phyloP scores from a whole-genome alignment of 2,797 vertebrate species.

The Cryptoblepharus egeriae region DNA sequence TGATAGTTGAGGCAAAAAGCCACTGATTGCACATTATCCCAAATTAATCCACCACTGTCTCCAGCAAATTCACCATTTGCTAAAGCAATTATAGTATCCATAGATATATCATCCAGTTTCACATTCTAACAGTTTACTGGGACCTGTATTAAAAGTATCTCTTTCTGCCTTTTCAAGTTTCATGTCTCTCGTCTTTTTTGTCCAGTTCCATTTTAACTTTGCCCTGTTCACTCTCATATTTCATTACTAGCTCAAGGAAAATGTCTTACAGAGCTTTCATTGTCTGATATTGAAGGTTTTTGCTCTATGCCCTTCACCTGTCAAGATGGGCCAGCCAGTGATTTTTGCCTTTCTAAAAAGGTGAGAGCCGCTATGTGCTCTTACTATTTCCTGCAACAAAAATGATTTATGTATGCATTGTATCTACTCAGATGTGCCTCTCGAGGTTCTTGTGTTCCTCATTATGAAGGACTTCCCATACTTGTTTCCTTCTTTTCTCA shows the following conservation, averaged over 20 bases:
- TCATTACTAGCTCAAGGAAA: conserved; percentile 16
- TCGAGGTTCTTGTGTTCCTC: neutral
- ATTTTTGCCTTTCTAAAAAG: conserved; percentile 11
- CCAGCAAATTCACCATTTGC: neutral
- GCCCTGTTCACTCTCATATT: conserved; percentile 13
- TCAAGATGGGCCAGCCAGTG: conserved; percentile 13
- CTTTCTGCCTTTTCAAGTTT: conserved; percentile 7
- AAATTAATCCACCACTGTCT: neutral
- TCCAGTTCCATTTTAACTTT: conserved; percentile 14
- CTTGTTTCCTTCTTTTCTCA: neutral
- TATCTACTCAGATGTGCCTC: neutral
- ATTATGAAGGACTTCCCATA: conserved; percentile 8
- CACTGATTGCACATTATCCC: neutral
- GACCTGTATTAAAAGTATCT: neutral
- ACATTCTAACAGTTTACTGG: neutral
- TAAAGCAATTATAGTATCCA: neutral
- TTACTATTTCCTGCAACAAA: conserved; percentile 10
- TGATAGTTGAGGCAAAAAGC: neutral
- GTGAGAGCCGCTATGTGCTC: neutral
- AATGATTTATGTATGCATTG: conserved; percentile 1
- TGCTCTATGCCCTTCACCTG: neutral
- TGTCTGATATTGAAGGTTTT: conserved; percentile 10
- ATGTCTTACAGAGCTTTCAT: conserved; percentile 14
- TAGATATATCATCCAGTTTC: neutral
- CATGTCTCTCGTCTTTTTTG: conserved; percentile 6